phyloP scores from a whole-genome alignment of 2,888 invertebrate genomes.

The Glaucopsyche alexis region DNA sequence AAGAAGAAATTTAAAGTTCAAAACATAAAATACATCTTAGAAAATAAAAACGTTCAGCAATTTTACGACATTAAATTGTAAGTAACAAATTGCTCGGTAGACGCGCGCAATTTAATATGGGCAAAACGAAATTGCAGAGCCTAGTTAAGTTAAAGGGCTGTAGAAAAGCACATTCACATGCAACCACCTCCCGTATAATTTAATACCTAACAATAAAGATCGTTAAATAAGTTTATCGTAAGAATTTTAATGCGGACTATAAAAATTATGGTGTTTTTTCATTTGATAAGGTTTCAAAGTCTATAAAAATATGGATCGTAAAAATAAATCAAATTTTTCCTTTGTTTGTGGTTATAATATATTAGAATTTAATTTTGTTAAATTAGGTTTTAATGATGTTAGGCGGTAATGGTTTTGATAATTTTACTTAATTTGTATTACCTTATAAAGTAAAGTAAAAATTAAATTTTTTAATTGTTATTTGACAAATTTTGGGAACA shows the following conservation, averaged over 20 bases:
- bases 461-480: too few relatives aligned
- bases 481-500: too few relatives aligned
- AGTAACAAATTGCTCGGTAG: constrained; percentile 26
- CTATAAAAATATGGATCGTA: constrained; percentile 2
- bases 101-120: constrained; percentile 33
- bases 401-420: not conserved
- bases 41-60: constrained; percentile 48
- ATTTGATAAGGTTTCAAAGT: constrained; percentile 15
- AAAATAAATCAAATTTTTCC: not conserved
- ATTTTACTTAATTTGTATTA: not conserved
- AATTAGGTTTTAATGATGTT: not conserved
- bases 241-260: constrained; percentile 19
- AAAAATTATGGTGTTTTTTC: not conserved
- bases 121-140: constrained; percentile 63
- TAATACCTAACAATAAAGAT: constrained; percentile 34
- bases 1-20: too few relatives aligned
- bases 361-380: not conserved
- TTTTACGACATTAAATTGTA: constrained; percentile 45
- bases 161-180: constrained; percentile 36
- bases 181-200: constrained; percentile 47
- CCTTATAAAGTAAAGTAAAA: not conserved
- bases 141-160: constrained; percentile 38
- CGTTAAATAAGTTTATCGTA: constrained; percentile 25
- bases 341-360: not conserved
- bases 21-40: not conserved